A percentile compares a stretch with the other conserved stretches of the same genome.
These are phyloP conservation scores for Myotis davidii DNA, from an alignment of 2,113 vertebrate species.

Conservation along the genomic window DNA sequence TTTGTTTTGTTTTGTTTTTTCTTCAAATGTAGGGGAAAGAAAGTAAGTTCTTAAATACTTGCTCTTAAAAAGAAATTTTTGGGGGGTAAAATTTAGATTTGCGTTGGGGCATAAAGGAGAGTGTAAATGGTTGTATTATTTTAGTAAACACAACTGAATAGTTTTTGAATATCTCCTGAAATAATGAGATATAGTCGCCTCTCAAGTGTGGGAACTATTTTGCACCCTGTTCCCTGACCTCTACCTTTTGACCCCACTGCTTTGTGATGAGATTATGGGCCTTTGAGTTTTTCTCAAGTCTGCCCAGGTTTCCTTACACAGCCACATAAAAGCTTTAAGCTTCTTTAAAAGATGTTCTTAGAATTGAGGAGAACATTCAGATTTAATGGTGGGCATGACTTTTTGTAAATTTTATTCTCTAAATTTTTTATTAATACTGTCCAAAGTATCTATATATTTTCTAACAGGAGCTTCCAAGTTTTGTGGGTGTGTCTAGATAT, in stretches of 20 bases:
- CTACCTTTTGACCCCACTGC: slow-evolving; percentile 36
- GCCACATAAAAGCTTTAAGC: slow-evolving; percentile 30
- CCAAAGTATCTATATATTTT: neutral
- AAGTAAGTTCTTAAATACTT: slow-evolving; percentile 43
- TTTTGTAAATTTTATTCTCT: slow-evolving; percentile 47
- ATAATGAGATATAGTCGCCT: slow-evolving; percentile 25
- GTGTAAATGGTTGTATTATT: slow-evolving; percentile 4
- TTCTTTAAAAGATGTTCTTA: slow-evolving; percentile 41
- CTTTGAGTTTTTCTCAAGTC: slow-evolving; percentile 26
- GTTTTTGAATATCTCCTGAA: neutral
- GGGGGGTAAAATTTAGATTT: slow-evolving; percentile 19
- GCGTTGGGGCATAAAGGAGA: neutral
- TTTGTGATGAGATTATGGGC: slow-evolving; percentile 55
- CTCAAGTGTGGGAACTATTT: slow-evolving; percentile 52
- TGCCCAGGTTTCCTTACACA: slow-evolving; percentile 14
- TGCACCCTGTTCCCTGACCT: slow-evolving; percentile 43
- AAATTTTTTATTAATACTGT: neutral
- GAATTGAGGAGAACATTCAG: neutral
- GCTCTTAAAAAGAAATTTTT: slow-evolving; percentile 25
- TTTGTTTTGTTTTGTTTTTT: neutral
- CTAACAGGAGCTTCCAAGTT: slow-evolving; percentile 39
- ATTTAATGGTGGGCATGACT: slow-evolving; percentile 27
- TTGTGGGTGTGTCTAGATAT: slow-evolving; percentile 1
- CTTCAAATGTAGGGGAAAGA: neutral
- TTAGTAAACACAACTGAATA: neutral